phyloP scores from a whole-genome alignment of 92 coral and sea anemone species.

The Umimayanthus chanpuru region DNA sequence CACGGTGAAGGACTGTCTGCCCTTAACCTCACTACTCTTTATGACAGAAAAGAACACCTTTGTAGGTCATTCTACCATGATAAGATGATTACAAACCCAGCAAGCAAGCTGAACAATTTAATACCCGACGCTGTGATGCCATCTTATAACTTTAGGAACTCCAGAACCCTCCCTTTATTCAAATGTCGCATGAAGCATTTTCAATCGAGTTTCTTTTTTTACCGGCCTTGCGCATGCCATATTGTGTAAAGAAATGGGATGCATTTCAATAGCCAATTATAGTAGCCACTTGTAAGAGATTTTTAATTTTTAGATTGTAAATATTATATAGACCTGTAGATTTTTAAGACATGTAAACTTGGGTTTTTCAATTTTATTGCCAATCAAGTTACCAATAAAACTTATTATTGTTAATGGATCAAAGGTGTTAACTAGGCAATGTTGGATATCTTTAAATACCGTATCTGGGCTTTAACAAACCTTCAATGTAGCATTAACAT shows the following conservation, averaged over 20 bases:
- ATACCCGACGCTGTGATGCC: too few species aligned
- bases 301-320: slow-evolving; percentile 9
- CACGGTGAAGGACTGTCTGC: too few species aligned
- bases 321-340: neutral
- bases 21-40: too few species aligned
- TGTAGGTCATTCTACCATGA: too few species aligned
- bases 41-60: too few species aligned
- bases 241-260: slow-evolving; percentile 12
- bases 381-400: too few species aligned
- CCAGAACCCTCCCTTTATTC: slow-evolving; percentile 21
- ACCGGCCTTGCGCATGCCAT: neutral
- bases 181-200: too few species aligned
- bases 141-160: neutral
- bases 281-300: neutral
- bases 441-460: neutral
- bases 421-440: neutral
- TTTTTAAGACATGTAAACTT: too few species aligned
- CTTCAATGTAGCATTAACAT: slow-evolving; percentile 91
- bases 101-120: too few species aligned
- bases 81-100: too few species aligned
- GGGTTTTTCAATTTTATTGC: too few species aligned
- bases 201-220: slow-evolving; percentile 4
- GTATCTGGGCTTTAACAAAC: slow-evolving; percentile 42
- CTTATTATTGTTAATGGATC: too few species aligned
- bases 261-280: slow-evolving; percentile 8